Conservation (phyloP, 2,888 invertebrate genomes). For the Psylliodes chrysocephalus region DNA sequence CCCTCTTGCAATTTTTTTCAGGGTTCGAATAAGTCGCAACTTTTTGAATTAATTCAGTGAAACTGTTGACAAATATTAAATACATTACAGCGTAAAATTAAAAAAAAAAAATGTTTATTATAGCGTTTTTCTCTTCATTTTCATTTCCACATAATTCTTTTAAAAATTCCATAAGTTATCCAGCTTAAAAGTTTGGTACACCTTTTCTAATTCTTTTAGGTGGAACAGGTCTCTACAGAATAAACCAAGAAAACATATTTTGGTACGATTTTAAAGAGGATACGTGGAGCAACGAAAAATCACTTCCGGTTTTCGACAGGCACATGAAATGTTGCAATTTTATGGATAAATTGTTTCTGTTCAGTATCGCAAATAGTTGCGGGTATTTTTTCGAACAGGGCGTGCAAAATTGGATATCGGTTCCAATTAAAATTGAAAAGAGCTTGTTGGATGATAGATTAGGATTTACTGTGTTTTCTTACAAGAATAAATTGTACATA, state of each 20-base stretch:
- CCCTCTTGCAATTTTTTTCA: too few species aligned
- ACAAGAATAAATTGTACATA: conserved; percentile 52
- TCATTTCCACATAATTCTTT: too few species aligned
- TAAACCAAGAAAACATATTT: conserved; percentile 58
- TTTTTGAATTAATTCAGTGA: too few species aligned
- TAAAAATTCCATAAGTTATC: too few species aligned
- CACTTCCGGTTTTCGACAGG: conserved; percentile 51
- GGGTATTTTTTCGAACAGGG: conserved; percentile 52
- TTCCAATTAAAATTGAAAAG: conserved; percentile 18
- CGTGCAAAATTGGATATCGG: conserved; percentile 40
- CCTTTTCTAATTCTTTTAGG: conserved; percentile 32
- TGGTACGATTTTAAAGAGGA: conserved; percentile 57
- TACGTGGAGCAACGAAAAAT: conserved; percentile 52
- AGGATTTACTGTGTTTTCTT: conserved; percentile 52
- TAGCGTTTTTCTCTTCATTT: too few species aligned
- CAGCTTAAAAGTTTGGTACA: too few species aligned
- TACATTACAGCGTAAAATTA: too few species aligned
- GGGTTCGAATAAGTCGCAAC: too few species aligned
- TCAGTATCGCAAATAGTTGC: conserved; percentile 50
- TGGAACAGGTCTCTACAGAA: conserved; percentile 57
- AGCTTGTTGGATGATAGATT: conserved; percentile 36
- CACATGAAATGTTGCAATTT: conserved; percentile 56
- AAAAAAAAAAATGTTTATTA: too few species aligned
- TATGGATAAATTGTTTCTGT: conserved; percentile 52
- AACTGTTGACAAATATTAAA: too few species aligned